Evolutionary conservation across 2,888 invertebrate genomes (phyloP).

Genomic region (Brachylomia viminalis): DNA sequence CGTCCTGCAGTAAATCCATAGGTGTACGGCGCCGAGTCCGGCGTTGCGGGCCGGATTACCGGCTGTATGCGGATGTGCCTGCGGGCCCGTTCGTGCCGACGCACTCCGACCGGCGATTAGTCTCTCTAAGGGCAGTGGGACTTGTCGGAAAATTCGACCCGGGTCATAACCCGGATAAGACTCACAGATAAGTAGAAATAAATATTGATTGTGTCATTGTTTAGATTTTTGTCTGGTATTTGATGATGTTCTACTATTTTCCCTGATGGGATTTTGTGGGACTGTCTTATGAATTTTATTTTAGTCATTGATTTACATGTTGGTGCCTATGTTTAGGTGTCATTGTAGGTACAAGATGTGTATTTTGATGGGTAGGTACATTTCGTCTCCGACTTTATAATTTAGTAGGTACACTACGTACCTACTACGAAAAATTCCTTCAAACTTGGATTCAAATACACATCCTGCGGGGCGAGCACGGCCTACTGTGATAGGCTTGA

Average conservation of each 20-base stretch:
- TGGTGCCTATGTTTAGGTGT: background rate
- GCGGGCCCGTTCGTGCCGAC: conserved; percentile 82
- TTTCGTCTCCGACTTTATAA: background rate
- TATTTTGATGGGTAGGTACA: background rate
- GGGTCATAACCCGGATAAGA: conserved; percentile 75
- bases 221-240: conserved; percentile 50
- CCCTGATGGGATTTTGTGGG: background rate
- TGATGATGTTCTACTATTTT: conserved; percentile 27
- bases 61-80: conserved; percentile 79
- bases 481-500: no score
- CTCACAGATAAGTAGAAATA: conserved; percentile 81
- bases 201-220: conserved; percentile 65
- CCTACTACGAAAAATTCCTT: background rate
- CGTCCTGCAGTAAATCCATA: conserved; percentile 83
- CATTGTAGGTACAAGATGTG: background rate
- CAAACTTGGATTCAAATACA: conserved; percentile 5
- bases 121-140: conserved; percentile 78
- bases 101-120: conserved; percentile 86
- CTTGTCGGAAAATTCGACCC: conserved; percentile 75
- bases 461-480: no score
- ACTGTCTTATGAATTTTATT: conserved; percentile 19
- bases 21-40: conserved; percentile 70
- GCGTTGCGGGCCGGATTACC: conserved; percentile 76
- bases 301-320: conserved; percentile 11
- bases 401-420: no score